Evolutionary conservation across 2,888 invertebrate species (phyloP).

Genomic region (Asteroscopus sphinx): DNA sequence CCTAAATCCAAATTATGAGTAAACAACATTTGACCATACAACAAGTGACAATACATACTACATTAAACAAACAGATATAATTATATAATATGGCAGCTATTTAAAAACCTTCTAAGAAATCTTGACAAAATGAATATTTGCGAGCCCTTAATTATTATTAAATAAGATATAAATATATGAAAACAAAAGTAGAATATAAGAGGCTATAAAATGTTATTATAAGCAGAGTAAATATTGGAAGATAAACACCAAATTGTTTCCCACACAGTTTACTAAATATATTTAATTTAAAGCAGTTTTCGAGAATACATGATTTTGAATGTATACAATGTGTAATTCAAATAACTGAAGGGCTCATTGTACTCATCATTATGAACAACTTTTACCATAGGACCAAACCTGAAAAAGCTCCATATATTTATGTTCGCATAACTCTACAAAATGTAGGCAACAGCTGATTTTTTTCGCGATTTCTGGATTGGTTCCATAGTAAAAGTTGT

Average conservation of each 20-base stretch:
- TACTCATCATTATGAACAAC: no score
- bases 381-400: no score
- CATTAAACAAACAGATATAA: slow-evolving; percentile 35
- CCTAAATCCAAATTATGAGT: slow-evolving; percentile 67
- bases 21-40: slow-evolving; percentile 35
- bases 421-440: no score
- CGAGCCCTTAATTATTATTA: slow-evolving; percentile 42
- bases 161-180: slow-evolving; percentile 47
- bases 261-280: slow-evolving; percentile 33
- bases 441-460: no score
- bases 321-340: slow-evolving; percentile 5
- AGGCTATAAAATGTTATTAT: slow-evolving; percentile 57
- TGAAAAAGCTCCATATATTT: no score
- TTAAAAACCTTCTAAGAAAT: slow-evolving; percentile 27
- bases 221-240: slow-evolving; percentile 52
- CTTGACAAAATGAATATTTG: slow-evolving; percentile 28
- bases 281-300: slow-evolving; percentile 18
- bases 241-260: slow-evolving; percentile 42
- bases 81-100: slow-evolving; percentile 56
- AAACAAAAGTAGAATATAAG: slow-evolving; percentile 50
- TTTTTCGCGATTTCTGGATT: no score
- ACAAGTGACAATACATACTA: slow-evolving; percentile 50
- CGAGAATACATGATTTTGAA: slow-evolving; percentile 19
- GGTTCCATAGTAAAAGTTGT: no score
- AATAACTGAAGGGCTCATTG: no score